A percentile compares a stretch with the other conserved stretches of the same genome.
These are phyloP conservation scores for Apteryx owenii DNA, from an alignment of 2,113 vertebrate species.

Conservation along the genomic window DNA sequence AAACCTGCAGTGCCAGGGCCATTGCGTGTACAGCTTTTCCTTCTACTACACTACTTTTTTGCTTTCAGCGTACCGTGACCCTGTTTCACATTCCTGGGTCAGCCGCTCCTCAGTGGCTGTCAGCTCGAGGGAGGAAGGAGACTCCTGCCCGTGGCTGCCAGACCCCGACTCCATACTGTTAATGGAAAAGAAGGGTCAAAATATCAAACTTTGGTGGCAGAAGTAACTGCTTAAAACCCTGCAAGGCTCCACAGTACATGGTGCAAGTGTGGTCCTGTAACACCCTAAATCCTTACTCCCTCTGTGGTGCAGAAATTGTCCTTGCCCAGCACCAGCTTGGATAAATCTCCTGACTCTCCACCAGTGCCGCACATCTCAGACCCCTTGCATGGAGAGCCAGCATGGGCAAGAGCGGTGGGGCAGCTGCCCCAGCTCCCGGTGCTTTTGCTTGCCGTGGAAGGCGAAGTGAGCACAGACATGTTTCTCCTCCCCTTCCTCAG, in stretches of 20 bases:
- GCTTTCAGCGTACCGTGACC: not conserved
- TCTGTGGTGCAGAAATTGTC: not conserved
- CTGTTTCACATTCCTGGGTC: not conserved
- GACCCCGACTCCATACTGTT: too few relatives aligned
- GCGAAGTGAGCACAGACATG: not conserved
- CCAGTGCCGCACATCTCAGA: not conserved
- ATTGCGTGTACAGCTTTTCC: not conserved
- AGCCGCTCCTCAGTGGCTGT: not conserved
- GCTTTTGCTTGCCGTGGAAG: not conserved
- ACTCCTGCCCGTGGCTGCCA: too few relatives aligned
- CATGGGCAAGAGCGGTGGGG: not conserved
- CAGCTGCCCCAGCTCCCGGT: not conserved
- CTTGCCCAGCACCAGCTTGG: rapidly evolving
- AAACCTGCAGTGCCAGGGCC: not conserved
- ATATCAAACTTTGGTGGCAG: not conserved
- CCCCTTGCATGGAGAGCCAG: not conserved
- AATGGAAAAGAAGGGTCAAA: not conserved
- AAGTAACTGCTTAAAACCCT: not conserved
- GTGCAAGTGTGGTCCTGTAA: not conserved
- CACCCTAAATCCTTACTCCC: not conserved
- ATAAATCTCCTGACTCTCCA: not conserved
- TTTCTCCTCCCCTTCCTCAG: not conserved
- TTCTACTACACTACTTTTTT: not conserved
- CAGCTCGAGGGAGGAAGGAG: too few relatives aligned
- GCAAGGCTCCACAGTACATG: not conserved